Conservation (phyloP, 2,113 vertebrate genomes). For the Kryptolebias marmoratus region DNA sequence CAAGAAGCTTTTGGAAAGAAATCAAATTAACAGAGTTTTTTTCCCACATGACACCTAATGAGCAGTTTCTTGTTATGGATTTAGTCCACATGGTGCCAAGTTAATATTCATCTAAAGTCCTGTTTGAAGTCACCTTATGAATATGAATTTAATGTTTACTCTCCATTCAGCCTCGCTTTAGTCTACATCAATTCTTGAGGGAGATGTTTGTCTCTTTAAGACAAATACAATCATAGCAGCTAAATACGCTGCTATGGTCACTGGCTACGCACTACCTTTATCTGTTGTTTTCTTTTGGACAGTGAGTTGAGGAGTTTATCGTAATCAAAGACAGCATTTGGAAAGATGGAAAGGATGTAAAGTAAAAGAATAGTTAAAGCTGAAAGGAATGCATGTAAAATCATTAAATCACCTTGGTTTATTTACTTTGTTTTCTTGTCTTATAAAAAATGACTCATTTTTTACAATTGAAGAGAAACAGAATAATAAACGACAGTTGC, state of each 20-base stretch:
- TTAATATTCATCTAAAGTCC: slow-evolving; percentile 7
- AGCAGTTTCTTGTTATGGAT: neutral
- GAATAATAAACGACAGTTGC: neutral
- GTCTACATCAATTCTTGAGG: neutral
- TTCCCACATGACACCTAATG: neutral
- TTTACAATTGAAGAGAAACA: neutral
- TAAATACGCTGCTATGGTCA: slow-evolving; percentile 3
- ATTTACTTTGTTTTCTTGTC: neutral
- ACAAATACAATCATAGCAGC: too few relatives aligned
- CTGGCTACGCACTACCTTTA: neutral
- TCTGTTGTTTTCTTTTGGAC: neutral
- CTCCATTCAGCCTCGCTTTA: slow-evolving; percentile 6
- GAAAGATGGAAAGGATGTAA: neutral
- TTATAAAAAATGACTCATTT: neutral
- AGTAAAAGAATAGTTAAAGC: neutral
- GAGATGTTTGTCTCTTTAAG: slow-evolving; percentile 6
- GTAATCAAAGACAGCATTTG: neutral
- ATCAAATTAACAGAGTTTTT: slow-evolving; percentile 1
- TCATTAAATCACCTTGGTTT: neutral
- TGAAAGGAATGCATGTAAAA: neutral
- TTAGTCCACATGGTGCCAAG: neutral
- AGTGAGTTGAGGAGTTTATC: neutral
- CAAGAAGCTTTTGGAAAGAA: neutral
- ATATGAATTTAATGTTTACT: neutral
- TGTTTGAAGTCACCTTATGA: slow-evolving; percentile 7